Conservation (phyloP, 1,140 invertebrate genomes). For the Pseudomyrmex sp. region DNA sequence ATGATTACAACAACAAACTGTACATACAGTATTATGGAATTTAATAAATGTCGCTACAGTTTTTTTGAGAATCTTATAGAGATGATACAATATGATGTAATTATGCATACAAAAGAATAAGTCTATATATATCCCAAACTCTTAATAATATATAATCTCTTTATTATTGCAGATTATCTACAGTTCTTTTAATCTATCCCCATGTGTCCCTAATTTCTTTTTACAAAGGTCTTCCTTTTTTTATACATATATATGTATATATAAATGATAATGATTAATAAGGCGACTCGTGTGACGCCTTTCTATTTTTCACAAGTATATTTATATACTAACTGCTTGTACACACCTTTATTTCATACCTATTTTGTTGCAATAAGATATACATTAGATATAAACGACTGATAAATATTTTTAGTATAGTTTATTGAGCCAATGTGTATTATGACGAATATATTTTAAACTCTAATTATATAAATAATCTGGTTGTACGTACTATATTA, state of each 20-base stretch:
- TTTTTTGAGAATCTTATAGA: slow-evolving; percentile 16
- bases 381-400: slow-evolving; percentile 31
- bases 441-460: slow-evolving; percentile 21
- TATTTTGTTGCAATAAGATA: slow-evolving; percentile 18
- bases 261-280: too few species aligned
- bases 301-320: slow-evolving; percentile 16
- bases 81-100: slow-evolving; percentile 4
- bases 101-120: slow-evolving; percentile 39
- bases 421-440: slow-evolving; percentile 1
- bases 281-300: too few species aligned
- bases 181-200: slow-evolving; percentile 63
- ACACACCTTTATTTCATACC: background rate
- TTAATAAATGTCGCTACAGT: slow-evolving; percentile 1
- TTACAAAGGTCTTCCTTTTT: slow-evolving; percentile 9
- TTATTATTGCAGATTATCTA: slow-evolving; percentile 72
- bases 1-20: slow-evolving; percentile 25
- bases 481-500: slow-evolving; percentile 31
- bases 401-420: background rate
- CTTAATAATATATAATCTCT: slow-evolving; percentile 62
- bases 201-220: slow-evolving; percentile 36
- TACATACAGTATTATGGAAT: slow-evolving; percentile 9
- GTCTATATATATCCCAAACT: slow-evolving; percentile 49
- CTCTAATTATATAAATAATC: background rate
- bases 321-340: slow-evolving; percentile 47
- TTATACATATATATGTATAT: too few species aligned